phyloP scores from a whole-genome alignment of 35 echinoderm and acorn worm species.

The Heliocidaris erythrogramma region DNA sequence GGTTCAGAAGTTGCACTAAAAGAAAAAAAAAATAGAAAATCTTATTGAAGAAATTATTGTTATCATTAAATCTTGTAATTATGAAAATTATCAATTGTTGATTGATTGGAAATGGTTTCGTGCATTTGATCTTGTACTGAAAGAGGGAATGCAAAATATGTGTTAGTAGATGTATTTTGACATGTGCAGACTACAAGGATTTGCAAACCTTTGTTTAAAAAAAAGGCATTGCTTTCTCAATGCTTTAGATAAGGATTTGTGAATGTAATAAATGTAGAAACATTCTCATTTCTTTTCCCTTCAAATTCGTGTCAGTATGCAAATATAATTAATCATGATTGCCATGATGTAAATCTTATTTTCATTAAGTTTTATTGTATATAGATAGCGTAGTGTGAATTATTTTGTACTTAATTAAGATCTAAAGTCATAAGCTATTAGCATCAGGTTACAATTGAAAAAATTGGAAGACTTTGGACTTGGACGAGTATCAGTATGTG shows the following conservation, averaged over 20 bases:
- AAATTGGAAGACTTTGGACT: no score
- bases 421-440: not conserved
- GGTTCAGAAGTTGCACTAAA: not conserved
- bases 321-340: not conserved
- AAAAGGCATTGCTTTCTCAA: no score
- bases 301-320: not conserved
- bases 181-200: no score
- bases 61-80: not conserved
- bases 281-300: not conserved
- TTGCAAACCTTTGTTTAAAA: no score
- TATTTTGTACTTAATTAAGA: constrained; percentile 38
- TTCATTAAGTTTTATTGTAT: not conserved
- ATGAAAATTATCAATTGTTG: not conserved
- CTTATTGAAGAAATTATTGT: no score
- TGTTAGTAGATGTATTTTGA: no score
- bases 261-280: no score
- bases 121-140: no score
- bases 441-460: not conserved
- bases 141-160: no score
- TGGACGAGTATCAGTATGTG: not conserved
- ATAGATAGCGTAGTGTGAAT: constrained; percentile 7
- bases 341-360: not conserved
- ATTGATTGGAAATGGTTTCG: no score
- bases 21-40: no score
- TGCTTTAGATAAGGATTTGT: no score